Evolutionary conservation across 1,140 invertebrate species (phyloP).

Genomic region (Limonius californicus): DNA sequence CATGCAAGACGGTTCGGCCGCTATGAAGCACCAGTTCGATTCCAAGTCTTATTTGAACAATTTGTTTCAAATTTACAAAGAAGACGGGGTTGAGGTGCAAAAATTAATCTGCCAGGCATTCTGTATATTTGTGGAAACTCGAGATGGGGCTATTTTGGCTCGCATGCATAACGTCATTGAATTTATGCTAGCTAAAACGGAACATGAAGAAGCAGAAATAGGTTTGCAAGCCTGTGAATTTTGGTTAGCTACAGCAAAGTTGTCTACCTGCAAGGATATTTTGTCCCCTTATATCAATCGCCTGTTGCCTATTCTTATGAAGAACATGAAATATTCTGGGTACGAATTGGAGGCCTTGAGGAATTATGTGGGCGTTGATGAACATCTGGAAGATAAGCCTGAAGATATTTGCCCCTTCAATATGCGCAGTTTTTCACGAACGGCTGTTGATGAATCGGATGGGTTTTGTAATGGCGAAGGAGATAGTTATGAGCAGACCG

Average conservation of each 20-base stretch:
- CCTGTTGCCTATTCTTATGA: slow-evolving; percentile 87
- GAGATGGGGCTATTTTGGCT: slow-evolving; percentile 56
- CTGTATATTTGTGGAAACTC: slow-evolving; percentile 42
- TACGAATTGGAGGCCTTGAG: slow-evolving; percentile 94
- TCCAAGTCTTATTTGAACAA: slow-evolving; percentile 35
- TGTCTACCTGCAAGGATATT: slow-evolving; percentile 90
- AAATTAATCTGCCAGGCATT: slow-evolving; percentile 43
- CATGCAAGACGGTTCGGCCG: slow-evolving; percentile 39
- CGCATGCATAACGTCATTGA: slow-evolving; percentile 96
- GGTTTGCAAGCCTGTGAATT: slow-evolving; percentile 98
- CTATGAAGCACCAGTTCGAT: slow-evolving; percentile 30
- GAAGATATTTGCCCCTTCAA: slow-evolving; percentile 36
- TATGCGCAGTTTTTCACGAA: neutral
- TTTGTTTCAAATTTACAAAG: slow-evolving; percentile 37
- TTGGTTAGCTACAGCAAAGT: slow-evolving; percentile 95
- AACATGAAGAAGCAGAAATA: slow-evolving; percentile 88
- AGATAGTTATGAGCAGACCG: slow-evolving; percentile 65
- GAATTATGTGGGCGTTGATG: slow-evolving; percentile 45
- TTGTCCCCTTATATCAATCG: slow-evolving; percentile 78
- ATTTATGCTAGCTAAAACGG: slow-evolving; percentile 94
- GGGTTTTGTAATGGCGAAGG: slow-evolving; percentile 50
- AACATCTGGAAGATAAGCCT: slow-evolving; percentile 36
- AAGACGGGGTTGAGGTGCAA: slow-evolving; percentile 38
- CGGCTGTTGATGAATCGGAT: neutral
- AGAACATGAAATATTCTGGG: slow-evolving; percentile 97